phyloP scores from a whole-genome alignment of 2,888 invertebrate genomes.

The Artemia sinica region DNA sequence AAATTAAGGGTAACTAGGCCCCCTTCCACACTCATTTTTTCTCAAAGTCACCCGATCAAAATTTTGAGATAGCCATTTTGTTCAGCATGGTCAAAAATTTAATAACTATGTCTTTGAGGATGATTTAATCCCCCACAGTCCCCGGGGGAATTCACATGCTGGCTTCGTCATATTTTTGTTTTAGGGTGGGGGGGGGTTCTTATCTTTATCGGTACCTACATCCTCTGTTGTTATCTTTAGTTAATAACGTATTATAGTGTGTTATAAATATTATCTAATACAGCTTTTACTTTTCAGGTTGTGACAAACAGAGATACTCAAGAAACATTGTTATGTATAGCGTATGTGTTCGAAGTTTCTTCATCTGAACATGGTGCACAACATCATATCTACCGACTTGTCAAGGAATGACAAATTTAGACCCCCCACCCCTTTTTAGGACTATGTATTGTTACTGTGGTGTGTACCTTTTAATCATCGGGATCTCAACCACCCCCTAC shows the following conservation, averaged over 20 bases:
- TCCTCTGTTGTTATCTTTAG: background rate
- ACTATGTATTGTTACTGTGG: background rate
- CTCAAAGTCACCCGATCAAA: no score
- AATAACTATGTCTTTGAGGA: no score
- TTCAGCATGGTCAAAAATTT: no score
- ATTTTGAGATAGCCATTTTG: no score
- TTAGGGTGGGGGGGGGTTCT: slow-evolving; percentile 15
- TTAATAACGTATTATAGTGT: no score
- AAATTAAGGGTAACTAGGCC: no score
- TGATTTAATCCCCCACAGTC: no score
- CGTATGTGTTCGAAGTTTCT: slow-evolving; percentile 98
- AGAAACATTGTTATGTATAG: slow-evolving; percentile 92
- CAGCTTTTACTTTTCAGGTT: slow-evolving; percentile 46
- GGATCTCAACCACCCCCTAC: background rate
- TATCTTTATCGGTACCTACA: background rate
- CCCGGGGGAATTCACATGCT: no score
- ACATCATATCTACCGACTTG: slow-evolving; percentile 94
- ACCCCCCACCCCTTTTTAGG: background rate
- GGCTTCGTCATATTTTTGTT: no score
- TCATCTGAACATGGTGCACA: slow-evolving; percentile 95
- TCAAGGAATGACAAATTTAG: slow-evolving; percentile 53
- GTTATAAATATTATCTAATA: slow-evolving; percentile 36
- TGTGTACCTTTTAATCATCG: slow-evolving; percentile 1
- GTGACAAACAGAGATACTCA: slow-evolving; percentile 95
- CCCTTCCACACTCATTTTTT: no score